A percentile compares a stretch with the other conserved stretches of the same genome.
Conservation (phyloP, 2,113 vertebrate species). For the Elachura formosa region DNA sequence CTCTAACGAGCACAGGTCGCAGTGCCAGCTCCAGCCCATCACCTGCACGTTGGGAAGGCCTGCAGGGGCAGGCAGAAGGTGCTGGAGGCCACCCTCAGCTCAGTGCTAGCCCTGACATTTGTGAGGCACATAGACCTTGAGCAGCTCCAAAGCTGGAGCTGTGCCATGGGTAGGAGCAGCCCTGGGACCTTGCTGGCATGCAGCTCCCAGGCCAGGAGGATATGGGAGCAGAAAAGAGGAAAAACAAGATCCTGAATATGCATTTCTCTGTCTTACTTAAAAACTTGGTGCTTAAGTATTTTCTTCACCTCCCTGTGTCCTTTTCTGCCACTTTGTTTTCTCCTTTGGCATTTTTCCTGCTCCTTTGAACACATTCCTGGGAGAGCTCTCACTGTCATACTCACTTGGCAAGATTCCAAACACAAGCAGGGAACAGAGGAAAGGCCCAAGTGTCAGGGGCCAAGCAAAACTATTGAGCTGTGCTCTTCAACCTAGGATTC, state of each 20-base stretch:
- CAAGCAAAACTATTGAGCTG: not conserved
- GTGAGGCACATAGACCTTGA: not conserved
- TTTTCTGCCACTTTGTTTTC: slow-evolving; percentile 25
- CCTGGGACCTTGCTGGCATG: not conserved
- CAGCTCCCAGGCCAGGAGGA: not conserved
- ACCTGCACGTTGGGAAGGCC: rapidly evolving
- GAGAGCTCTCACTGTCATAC: not conserved
- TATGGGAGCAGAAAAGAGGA: not conserved
- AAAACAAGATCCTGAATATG: not conserved
- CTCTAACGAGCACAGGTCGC: not conserved
- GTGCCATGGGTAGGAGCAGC: not conserved
- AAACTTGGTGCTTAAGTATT: not conserved
- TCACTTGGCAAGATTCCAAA: not conserved
- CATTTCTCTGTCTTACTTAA: not conserved
- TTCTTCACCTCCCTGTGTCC: not conserved
- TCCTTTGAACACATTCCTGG: not conserved
- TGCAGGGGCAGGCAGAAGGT: not conserved
- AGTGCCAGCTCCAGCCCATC: not conserved
- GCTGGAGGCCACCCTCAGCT: not conserved
- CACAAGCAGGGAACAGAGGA: not conserved
- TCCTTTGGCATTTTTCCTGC: not conserved
- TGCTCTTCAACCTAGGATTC: not conserved
- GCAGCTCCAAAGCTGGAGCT: not conserved
- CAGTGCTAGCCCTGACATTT: not conserved
- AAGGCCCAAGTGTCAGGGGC: not conserved